Conservation (phyloP, 2,888 invertebrate species). For the Phaedon cochleariae region DNA sequence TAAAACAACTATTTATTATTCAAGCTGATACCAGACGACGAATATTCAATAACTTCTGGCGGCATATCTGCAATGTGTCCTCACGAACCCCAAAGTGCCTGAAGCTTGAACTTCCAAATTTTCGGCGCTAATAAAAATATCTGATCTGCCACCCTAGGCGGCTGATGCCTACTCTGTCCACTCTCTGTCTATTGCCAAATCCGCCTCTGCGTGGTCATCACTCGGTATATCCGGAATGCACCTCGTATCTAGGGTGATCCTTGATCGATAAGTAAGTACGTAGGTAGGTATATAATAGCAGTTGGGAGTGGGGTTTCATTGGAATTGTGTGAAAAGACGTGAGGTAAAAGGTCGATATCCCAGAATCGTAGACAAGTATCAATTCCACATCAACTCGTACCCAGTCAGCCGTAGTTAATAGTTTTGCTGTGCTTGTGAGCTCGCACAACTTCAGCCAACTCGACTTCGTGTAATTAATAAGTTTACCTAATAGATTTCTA, state of each 20-base stretch:
- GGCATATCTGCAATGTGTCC: no score
- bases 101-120: no score
- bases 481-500: constrained; percentile 1
- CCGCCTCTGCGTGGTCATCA: no score
- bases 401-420: not conserved
- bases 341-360: constrained; percentile 1
- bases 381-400: not conserved
- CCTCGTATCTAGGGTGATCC: not conserved
- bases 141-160: no score
- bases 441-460: not conserved
- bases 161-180: no score
- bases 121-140: no score
- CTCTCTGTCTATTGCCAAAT: no score
- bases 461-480: not conserved
- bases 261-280: not conserved
- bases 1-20: no score
- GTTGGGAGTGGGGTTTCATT: not conserved
- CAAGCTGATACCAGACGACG: no score
- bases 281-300: not conserved
- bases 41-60: no score
- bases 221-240: not conserved
- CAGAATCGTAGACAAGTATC: not conserved
- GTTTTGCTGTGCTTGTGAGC: not conserved
- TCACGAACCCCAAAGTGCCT: no score
- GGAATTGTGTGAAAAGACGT: not conserved